phyloP scores from a whole-genome alignment of 2,888 invertebrate genomes.

The Caenorhabditis sp. region DNA sequence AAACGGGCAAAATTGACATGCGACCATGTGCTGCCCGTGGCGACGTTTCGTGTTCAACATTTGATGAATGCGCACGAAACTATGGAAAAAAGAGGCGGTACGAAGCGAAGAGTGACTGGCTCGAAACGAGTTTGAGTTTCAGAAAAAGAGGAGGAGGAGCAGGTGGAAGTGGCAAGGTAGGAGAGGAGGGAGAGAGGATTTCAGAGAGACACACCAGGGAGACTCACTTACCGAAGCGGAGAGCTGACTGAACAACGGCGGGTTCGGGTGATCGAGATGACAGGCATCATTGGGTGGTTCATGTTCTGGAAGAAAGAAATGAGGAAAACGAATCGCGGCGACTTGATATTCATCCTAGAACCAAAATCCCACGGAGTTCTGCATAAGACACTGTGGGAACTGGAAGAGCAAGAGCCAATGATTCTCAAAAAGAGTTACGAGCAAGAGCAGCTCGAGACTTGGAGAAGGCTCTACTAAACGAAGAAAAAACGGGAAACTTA shows the following conservation, averaged over 20 bases:
- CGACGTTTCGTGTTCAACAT: slow-evolving; percentile 49
- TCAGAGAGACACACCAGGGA: neutral
- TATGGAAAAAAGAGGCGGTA: neutral
- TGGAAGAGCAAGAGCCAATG: neutral
- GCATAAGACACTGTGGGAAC: neutral
- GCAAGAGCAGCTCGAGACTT: too few relatives aligned
- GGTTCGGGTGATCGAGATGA: slow-evolving; percentile 66
- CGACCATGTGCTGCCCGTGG: neutral
- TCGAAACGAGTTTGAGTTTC: slow-evolving; percentile 28
- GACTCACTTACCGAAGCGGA: slow-evolving; percentile 55
- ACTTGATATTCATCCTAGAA: neutral
- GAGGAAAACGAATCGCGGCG: neutral
- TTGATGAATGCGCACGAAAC: slow-evolving; percentile 60
- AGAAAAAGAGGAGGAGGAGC: slow-evolving; percentile 5
- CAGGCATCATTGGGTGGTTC: slow-evolving; percentile 54
- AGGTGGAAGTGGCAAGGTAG: neutral
- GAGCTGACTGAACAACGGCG: slow-evolving; percentile 68
- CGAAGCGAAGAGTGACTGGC: neutral
- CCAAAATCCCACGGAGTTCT: slow-evolving; percentile 31
- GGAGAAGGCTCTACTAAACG: neutral
- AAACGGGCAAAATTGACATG: slow-evolving; percentile 25
- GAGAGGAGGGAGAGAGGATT: neutral
- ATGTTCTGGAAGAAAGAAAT: slow-evolving; percentile 35
- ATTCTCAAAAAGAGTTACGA: neutral
- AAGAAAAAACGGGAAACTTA: neutral